Base-by-base conservation (phyloP, 2,113 vertebrate genomes). In the Myrmophylax atrothorax region DNA sequence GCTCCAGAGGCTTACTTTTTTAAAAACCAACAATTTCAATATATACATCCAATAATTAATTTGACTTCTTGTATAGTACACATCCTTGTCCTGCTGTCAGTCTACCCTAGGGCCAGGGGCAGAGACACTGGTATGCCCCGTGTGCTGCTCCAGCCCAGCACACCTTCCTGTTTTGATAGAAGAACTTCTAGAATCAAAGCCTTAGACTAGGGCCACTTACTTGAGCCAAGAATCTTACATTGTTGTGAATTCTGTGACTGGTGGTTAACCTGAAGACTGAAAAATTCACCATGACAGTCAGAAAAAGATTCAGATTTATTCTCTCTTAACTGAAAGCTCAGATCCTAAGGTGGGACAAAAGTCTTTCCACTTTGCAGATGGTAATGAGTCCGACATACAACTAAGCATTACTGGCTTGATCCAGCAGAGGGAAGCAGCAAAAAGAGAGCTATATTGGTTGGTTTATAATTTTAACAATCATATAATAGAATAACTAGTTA, bases 351-450 rank as follows among this genome's bases (percentile, higher is more conserved):
- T 81, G 24, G 16, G 8, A 70, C 47, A 69, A 42, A 53, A 64
- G 7, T 22, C 64, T 62, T 66, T 60, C 2, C 1, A 44, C 25
- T 9, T 20, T 66, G 6, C 19, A 72, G 38, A 16, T 69, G 63
- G 29, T 84, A 56, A 66, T 22, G 75, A 67, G 4, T 7, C 47
- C 59, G 25, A 79, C 31, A 50, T 37, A 50, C 1, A 78, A 3
- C 31, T 84, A 64, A 75, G 53, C 69, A 92, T 76, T 97, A 82
- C 96, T 95, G 53, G 18, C 40, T 90, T 53, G 66, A 95, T 90
- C 96, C 96, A 93, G 83, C 80, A 96, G 96, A 96, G 88, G 96
- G 94, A 95, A 93, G 86, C 89, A 95, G 73, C 68, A 97, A 96
- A 90, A 94, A 81, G 59, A 95, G 56, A 94, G 86, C 80, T 86